phyloP scores from a whole-genome alignment of 2,113 vertebrate species.

The Syngnathoides biaculeatus region DNA sequence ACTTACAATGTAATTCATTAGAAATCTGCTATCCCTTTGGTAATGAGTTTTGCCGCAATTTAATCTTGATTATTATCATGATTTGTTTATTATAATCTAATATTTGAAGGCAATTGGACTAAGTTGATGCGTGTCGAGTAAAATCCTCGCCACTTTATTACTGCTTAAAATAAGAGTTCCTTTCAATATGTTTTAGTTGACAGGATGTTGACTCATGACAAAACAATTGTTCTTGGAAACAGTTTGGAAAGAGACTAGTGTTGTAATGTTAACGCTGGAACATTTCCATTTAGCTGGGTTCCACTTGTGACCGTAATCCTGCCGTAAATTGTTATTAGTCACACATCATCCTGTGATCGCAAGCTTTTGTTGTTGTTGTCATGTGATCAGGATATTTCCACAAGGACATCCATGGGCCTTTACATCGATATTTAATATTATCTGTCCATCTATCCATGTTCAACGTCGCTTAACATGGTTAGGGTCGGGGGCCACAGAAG shows the following conservation, averaged over 20 bases:
- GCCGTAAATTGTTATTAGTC: not conserved
- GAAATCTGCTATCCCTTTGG: conserved; percentile 30
- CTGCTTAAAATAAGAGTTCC: not conserved
- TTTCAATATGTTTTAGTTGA: not conserved
- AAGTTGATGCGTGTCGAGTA: not conserved
- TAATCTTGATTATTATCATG: conserved; percentile 43
- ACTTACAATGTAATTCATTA: conserved; percentile 57
- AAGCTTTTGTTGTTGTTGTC: not conserved
- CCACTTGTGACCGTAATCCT: not conserved
- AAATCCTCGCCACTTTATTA: not conserved
- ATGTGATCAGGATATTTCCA: not conserved
- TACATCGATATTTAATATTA: not conserved
- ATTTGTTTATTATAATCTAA: conserved; percentile 26
- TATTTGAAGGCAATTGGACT: not conserved
- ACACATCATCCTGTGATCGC: not conserved
- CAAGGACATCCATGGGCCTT: not conserved
- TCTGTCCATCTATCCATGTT: no score
- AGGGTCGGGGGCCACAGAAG: no score
- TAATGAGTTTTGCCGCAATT: conserved; percentile 44
- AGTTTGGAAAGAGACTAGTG: not conserved
- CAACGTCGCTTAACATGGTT: no score
- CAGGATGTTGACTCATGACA: not conserved
- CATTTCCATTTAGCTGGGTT: not conserved
- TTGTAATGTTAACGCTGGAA: not conserved
- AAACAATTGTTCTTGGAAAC: not conserved